These are phyloP conservation scores for Ernsta delagoae DNA, from an alignment of 2,888 invertebrate species.

Conservation along the genomic window DNA sequence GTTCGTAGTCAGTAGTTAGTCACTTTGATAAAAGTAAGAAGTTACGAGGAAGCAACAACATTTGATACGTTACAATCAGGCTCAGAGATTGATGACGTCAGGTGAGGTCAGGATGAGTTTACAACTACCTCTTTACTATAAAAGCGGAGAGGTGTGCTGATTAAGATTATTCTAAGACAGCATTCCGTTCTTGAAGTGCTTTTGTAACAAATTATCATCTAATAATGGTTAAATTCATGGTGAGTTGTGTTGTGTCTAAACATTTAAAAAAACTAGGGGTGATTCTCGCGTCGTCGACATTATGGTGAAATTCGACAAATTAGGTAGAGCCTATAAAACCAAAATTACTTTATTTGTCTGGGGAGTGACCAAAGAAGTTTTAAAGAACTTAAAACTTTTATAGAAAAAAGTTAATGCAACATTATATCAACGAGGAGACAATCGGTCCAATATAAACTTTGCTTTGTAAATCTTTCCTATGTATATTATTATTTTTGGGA, in stretches of 20 bases:
- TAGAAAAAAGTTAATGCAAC: no score
- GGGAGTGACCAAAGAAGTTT: no score
- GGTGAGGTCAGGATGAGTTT: constrained; percentile 9
- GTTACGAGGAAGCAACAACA: background rate
- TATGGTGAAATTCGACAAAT: no score
- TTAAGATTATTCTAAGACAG: background rate
- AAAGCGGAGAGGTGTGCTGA: background rate
- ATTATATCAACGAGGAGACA: no score
- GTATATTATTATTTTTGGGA: no score
- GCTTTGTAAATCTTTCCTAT: no score
- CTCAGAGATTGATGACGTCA: background rate
- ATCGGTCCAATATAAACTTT: no score
- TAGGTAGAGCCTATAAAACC: no score
- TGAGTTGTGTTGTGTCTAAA: background rate
- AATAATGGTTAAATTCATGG: background rate
- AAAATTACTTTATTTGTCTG: no score
- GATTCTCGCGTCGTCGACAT: no score
- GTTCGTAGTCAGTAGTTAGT: background rate
- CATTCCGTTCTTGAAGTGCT: background rate
- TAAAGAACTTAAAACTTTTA: no score
- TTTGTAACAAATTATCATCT: background rate
- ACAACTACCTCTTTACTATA: background rate
- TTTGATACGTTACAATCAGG: background rate
- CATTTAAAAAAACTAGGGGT: no score
- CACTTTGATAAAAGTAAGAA: background rate